A percentile compares a stretch with the other conserved stretches of the same genome.
Evolutionary conservation across 2,888 invertebrate genomes (phyloP).

Genomic region (Osmoderma eremita): DNA sequence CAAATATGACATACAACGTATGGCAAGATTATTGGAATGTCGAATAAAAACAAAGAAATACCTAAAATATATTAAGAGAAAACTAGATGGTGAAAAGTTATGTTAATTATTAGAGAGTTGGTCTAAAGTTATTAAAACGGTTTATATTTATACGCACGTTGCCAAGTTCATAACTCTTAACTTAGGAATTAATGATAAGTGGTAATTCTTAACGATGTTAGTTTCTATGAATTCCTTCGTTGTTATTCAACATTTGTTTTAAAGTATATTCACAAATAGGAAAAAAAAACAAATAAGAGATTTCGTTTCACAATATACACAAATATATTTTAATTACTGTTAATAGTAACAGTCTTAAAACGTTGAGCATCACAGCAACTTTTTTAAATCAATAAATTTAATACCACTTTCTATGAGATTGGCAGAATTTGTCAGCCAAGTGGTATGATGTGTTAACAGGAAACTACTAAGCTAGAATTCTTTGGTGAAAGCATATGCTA

Average conservation of each 20-base stretch:
- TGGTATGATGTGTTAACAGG: too few relatives aligned
- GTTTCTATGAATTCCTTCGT: constrained; percentile 10
- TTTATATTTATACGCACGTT: too few relatives aligned
- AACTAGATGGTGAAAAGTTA: too few relatives aligned
- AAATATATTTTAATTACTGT: neutral
- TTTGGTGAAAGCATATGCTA: neutral
- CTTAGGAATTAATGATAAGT: neutral
- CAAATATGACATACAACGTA: constrained; percentile 8
- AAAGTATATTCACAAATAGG: constrained; percentile 18
- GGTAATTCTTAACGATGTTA: too few relatives aligned
- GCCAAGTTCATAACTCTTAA: neutral
- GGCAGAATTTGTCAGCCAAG: too few relatives aligned
- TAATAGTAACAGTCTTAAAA: constrained; percentile 15
- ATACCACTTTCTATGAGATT: too few relatives aligned
- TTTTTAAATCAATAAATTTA: too few relatives aligned
- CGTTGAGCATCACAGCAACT: constrained; percentile 26
- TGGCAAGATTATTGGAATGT: constrained; percentile 31
- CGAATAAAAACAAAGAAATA: constrained; percentile 31
- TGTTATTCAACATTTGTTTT: constrained; percentile 16
- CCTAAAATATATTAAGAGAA: neutral
- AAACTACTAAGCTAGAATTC: neutral
- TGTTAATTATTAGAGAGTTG: too few relatives aligned
- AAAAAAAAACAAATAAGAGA: neutral
- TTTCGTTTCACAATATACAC: constrained; percentile 6
- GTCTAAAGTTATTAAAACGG: too few relatives aligned